These are phyloP conservation scores for Tetraneura akinire DNA, from an alignment of 1,140 invertebrate species.

Conservation along the genomic window DNA sequence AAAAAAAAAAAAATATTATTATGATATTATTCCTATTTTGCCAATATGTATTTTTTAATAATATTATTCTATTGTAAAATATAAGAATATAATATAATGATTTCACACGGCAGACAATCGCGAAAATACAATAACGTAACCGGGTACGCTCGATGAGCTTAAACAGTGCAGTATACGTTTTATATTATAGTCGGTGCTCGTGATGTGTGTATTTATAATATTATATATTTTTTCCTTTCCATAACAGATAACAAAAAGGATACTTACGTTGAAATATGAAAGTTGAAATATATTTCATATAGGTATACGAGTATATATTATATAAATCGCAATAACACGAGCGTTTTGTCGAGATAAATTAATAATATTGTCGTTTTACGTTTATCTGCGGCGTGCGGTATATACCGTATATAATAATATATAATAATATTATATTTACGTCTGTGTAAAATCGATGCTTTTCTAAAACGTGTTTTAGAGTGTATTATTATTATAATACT, in stretches of 20 bases:
- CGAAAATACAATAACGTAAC: background rate
- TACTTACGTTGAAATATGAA: background rate
- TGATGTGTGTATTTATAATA: background rate
- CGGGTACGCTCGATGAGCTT: background rate
- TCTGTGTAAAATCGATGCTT: background rate
- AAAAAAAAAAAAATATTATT: too few species aligned
- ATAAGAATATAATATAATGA: too few species aligned
- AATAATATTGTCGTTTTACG: background rate
- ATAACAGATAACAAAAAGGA: slow-evolving; percentile 7
- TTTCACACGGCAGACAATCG: too few species aligned
- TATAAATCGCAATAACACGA: background rate
- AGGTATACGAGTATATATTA: too few species aligned
- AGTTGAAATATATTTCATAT: background rate
- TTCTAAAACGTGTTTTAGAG: background rate
- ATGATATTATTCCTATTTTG: too few species aligned
- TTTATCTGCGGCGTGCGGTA: background rate
- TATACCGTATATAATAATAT: background rate
- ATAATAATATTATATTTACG: background rate
- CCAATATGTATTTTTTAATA: too few species aligned
- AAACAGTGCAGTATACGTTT: background rate
- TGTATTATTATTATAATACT: too few species aligned
- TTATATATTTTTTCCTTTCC: background rate
- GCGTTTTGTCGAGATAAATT: background rate
- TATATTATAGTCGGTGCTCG: background rate
- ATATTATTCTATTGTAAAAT: too few species aligned